These are phyloP conservation scores for Propithecus coquereli DNA, from an alignment of 2,113 vertebrate genomes.

Conservation along the genomic window DNA sequence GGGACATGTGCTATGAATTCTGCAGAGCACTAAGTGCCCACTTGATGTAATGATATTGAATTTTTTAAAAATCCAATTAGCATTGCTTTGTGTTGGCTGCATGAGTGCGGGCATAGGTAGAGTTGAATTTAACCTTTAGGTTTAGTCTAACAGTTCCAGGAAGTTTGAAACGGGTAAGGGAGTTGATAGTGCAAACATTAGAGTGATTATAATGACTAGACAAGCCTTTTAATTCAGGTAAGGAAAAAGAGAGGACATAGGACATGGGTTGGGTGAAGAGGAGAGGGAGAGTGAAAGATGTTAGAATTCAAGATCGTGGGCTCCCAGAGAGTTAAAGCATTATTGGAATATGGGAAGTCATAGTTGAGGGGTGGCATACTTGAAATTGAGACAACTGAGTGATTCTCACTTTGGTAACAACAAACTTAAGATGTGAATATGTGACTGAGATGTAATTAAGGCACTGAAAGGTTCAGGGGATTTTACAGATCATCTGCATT, in stretches of 20 bases:
- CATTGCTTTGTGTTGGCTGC: background rate
- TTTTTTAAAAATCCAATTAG: background rate
- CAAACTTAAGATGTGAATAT: background rate
- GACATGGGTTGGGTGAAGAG: background rate
- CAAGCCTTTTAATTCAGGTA: background rate
- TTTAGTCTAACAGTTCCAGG: background rate
- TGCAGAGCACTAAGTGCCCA: background rate
- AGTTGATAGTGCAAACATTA: background rate
- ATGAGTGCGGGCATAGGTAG: background rate
- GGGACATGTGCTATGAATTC: background rate
- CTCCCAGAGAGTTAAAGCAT: background rate
- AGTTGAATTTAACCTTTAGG: background rate
- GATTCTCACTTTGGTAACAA: background rate
- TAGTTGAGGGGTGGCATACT: rapidly evolving
- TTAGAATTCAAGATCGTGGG: background rate
- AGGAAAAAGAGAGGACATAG: background rate
- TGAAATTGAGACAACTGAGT: background rate
- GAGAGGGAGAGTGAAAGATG: background rate
- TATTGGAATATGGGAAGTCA: background rate
- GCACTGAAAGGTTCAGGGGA: too few relatives aligned
- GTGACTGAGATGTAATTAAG: background rate
- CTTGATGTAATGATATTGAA: background rate
- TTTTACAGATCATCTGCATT: background rate
- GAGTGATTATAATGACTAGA: background rate
- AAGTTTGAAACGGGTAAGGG: background rate